phyloP scores from a whole-genome alignment of 37 sponge, comb jelly and placozoan genomes.

The Chondrilla cf. caribensis region DNA sequence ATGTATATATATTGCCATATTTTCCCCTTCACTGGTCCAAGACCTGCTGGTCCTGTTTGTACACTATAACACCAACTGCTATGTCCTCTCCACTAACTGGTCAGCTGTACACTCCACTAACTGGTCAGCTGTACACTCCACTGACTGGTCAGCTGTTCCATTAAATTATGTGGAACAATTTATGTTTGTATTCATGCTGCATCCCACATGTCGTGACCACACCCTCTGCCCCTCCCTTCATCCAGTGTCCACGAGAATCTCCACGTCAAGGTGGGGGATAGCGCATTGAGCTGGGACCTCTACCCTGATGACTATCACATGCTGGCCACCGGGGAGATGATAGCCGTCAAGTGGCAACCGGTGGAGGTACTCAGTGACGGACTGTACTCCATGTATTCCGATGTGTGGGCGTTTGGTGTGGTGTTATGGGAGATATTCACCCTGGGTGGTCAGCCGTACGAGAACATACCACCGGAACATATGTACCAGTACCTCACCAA shows the following conservation, averaged over 20 bases:
- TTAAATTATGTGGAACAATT: too few relatives aligned
- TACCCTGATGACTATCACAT: conserved; percentile 73
- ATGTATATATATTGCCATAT: too few relatives aligned
- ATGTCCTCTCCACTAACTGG: too few relatives aligned
- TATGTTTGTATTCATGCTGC: too few relatives aligned
- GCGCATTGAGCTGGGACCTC: conserved; percentile 80
- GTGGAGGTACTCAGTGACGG: conserved; percentile 63
- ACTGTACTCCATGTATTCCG: conserved; percentile 57
- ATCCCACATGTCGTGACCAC: neutral
- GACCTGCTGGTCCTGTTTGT: too few relatives aligned
- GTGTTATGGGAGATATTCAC: conserved; percentile 85
- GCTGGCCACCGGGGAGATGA: conserved; percentile 50
- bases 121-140: too few relatives aligned
- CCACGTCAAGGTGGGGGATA: conserved; percentile 66
- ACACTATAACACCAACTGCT: too few relatives aligned
- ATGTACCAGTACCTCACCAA: conserved; percentile 41
- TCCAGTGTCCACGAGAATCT: conserved; percentile 73
- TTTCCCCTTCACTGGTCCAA: too few relatives aligned
- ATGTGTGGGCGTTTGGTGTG: conserved; percentile 95
- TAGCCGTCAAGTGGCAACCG: conserved; percentile 76
- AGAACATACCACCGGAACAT: conserved; percentile 49
- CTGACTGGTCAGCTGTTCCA: too few relatives aligned
- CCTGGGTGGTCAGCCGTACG: conserved; percentile 61
- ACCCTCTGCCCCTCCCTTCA: neutral
- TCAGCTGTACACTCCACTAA: too few relatives aligned